These are phyloP conservation scores for Diaphora mendica DNA, from an alignment of 2,888 invertebrate genomes.

Conservation along the genomic window DNA sequence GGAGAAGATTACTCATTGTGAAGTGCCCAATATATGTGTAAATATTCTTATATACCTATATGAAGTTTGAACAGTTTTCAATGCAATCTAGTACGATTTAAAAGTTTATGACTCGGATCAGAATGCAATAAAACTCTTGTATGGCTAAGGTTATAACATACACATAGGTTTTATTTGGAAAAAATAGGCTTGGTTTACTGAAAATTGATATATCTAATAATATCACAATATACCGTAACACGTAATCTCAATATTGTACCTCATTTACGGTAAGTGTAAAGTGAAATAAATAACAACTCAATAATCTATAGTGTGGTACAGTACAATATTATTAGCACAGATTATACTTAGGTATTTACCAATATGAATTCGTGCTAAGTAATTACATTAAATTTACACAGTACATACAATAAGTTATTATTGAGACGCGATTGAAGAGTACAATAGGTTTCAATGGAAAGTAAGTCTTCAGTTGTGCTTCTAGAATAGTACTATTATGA, in stretches of 20 bases:
- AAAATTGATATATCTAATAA: neutral
- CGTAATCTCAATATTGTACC: neutral
- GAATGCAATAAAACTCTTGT: constrained; percentile 2
- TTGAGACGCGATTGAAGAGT: neutral
- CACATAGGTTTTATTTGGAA: neutral
- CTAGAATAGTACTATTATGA: neutral
- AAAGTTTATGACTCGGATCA: constrained; percentile 10
- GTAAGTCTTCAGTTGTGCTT: neutral
- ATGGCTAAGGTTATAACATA: neutral
- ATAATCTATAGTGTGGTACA: neutral
- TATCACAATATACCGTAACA: neutral
- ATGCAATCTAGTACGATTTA: constrained; percentile 3
- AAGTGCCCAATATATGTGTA: neutral
- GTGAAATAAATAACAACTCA: constrained; percentile 3
- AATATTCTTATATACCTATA: neutral
- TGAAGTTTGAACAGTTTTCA: neutral
- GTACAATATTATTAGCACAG: neutral
- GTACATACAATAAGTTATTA: neutral
- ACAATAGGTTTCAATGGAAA: neutral
- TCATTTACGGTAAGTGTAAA: neutral
- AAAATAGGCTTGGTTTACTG: neutral
- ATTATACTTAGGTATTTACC: neutral
- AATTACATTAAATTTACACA: neutral
- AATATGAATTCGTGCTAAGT: neutral
- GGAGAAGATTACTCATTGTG: too few relatives aligned